phyloP scores from a whole-genome alignment of 1,140 invertebrate genomes.

The Helicoverpa zea region DNA sequence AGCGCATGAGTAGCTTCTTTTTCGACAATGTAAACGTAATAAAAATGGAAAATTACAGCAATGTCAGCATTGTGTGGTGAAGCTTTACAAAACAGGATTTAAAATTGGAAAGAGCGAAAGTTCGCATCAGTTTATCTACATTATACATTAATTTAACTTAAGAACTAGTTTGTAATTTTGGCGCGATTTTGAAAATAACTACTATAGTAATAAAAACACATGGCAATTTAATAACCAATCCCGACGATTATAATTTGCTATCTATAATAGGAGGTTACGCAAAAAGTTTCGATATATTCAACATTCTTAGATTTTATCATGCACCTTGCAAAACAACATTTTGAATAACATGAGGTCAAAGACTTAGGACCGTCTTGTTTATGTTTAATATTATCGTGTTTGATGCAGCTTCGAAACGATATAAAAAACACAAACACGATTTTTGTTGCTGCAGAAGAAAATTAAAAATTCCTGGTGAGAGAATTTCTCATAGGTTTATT shows the following conservation, averaged over 20 bases:
- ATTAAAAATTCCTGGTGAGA: no score
- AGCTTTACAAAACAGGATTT: background rate
- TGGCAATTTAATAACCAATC: slow-evolving; percentile 27
- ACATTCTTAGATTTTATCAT: background rate
- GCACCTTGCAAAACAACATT: background rate
- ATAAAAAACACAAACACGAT: no score
- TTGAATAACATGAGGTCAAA: slow-evolving; percentile 10
- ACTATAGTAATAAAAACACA: background rate
- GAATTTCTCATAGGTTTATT: no score
- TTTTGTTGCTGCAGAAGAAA: no score
- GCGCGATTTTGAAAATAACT: slow-evolving; percentile 3
- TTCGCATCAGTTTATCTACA: background rate
- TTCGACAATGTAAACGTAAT: no score
- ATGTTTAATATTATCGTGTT: no score
- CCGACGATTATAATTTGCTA: slow-evolving; percentile 18
- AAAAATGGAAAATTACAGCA: no score
- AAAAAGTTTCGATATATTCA: slow-evolving; percentile 10
- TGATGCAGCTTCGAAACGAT: no score
- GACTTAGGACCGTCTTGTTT: background rate
- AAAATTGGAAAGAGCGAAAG: slow-evolving; percentile 29
- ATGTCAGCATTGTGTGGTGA: background rate
- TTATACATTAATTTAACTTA: background rate
- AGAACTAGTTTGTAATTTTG: slow-evolving; percentile 14
- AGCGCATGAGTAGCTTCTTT: no score
- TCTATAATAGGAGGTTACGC: slow-evolving; percentile 8